Evolutionary conservation across 2,113 vertebrate species (phyloP).

Genomic region (Gracilinanus agilis): DNA sequence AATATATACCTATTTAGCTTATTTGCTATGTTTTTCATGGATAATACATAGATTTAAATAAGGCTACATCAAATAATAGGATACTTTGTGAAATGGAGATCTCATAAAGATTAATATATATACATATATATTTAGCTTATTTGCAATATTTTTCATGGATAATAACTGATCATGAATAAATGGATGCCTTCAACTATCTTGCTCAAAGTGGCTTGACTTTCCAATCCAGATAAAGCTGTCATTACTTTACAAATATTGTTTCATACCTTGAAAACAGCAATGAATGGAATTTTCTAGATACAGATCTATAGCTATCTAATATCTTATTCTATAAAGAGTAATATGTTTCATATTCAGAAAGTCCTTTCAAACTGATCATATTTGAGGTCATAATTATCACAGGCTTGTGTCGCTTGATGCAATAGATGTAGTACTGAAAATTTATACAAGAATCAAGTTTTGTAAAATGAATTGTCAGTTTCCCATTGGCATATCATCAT

Average conservation of each 20-base stretch:
- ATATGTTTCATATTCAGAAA: background rate
- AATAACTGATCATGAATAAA: background rate
- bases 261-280: background rate
- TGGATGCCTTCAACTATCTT: background rate
- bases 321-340: background rate
- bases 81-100: background rate
- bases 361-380: conserved; percentile 9
- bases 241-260: background rate
- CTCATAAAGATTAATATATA: background rate
- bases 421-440: background rate
- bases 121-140: background rate
- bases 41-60: too few species aligned
- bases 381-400: background rate
- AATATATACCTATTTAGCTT: background rate
- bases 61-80: too few species aligned
- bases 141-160: background rate
- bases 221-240: background rate
- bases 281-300: conserved; percentile 5
- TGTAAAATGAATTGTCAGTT: background rate
- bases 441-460: background rate
- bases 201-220: background rate
- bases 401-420: background rate
- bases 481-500: background rate
- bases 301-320: background rate
- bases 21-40: background rate